Base-by-base conservation (phyloP, 2,888 invertebrate genomes). In the Harmothoe impar region DNA sequence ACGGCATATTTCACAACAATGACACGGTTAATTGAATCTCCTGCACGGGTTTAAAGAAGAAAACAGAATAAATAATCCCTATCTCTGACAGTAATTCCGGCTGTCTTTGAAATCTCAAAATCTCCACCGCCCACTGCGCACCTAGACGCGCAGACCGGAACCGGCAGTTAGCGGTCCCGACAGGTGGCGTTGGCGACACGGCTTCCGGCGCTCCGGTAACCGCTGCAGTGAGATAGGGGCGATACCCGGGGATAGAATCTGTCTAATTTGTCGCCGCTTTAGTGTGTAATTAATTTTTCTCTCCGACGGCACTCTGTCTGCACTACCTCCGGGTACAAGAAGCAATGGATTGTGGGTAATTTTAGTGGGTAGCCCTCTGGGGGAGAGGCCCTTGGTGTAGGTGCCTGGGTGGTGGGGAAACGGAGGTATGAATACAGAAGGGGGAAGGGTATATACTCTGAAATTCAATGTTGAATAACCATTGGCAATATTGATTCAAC, bases 261-360 rank as follows among this genome's bases (percentile, higher is more conserved):
- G 72, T 72, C 72, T 72, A n/a, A 72, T 29, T 72, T 72, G 72
- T 72, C 31, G 23, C 72, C 29, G 31, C 72, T 15, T 72, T n/a
- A n/a, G 29, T 15, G n/a, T 72, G 62, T 72, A 72, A 72, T 72
- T 72, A 72, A 72, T 72, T 72, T 72, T n/a, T 72, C 72, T 72
- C 72, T n/a, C 72, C 31, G 29, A 29, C 72, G 72, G 72, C 72
- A 29, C 72, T 72, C 72, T 72, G 72, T 72, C 72, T 72, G 25
- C 72, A 72, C 29, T 0, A 29, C 72, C 72, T 29, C 1, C 3
- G 29, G 72, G 15, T 15, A 15, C 68, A n/a, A 72, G 7, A 0
- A 23, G 72, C 72, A 72, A 72, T 29, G 72, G 29, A 72, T 23
- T 25, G 15, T 29, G 72, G 72, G 72, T 72, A 29, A 72, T 72